Percentiles rank a stretch among this genome's conserved stretches.
Evolutionary conservation across 2,797 vertebrate species (phyloP).

Genomic region (Rousettus madagascariensis): DNA sequence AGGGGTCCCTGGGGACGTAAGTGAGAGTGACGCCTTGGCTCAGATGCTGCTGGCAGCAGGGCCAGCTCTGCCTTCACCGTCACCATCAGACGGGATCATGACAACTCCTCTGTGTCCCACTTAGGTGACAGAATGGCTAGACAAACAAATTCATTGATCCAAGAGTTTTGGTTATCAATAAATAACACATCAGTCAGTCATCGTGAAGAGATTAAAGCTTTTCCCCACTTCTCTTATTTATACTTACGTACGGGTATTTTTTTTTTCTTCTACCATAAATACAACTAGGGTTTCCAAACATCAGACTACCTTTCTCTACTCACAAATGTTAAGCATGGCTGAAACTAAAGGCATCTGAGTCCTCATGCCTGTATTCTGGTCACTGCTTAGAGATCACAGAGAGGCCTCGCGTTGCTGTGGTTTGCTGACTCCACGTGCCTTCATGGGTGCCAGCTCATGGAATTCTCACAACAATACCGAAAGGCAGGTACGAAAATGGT

Average conservation of each 20-base stretch:
- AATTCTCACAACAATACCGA: neutral
- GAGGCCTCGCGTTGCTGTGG: neutral
- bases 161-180: neutral
- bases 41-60: neutral
- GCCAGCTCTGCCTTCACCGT: neutral
- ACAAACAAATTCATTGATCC: neutral
- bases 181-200: neutral
- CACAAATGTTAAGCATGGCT: neutral
- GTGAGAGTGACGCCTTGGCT: neutral
- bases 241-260: neutral
- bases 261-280: neutral
- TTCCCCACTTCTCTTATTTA: neutral
- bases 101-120: neutral
- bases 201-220: neutral
- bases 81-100: neutral
- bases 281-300: neutral
- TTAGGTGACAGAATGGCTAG: neutral
- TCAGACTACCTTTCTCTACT: neutral
- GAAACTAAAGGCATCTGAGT: neutral
- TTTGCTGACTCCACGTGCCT: neutral
- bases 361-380: neutral
- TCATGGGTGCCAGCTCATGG: neutral
- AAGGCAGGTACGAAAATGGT: neutral
- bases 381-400: neutral
- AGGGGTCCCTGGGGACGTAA: neutral